Conservation (phyloP, 2,113 vertebrate genomes). For the Fregata magnificens region DNA sequence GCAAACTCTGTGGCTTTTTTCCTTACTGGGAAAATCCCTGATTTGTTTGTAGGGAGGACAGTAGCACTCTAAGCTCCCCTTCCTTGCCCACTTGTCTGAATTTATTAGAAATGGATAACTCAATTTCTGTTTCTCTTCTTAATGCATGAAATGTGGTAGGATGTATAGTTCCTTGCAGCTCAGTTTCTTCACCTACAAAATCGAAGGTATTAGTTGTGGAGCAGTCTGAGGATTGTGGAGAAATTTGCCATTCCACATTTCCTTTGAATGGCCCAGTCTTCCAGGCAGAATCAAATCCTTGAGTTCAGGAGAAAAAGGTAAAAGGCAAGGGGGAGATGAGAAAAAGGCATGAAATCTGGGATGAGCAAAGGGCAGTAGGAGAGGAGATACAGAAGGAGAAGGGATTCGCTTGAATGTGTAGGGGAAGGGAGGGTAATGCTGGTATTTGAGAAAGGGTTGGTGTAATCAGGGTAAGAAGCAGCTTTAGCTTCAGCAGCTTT, state of each 20-base stretch:
- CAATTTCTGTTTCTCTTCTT: background rate
- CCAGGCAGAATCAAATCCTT: background rate
- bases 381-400: background rate
- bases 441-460: background rate
- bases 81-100: background rate
- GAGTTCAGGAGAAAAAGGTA: background rate
- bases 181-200: background rate
- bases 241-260: background rate
- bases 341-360: background rate
- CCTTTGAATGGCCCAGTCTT: background rate
- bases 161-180: background rate
- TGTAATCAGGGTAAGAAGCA: background rate
- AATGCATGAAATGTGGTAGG: background rate
- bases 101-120: background rate
- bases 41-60: background rate
- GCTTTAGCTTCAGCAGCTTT: background rate
- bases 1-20: background rate
- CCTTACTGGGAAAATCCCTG: background rate
- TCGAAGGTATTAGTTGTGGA: background rate
- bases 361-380: background rate
- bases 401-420: background rate
- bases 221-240: background rate
- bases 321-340: background rate
- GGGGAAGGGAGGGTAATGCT: background rate
- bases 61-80: background rate